These are phyloP conservation scores for Melanotaenia nigrans DNA, from an alignment of 2,797 vertebrate genomes.

Conservation along the genomic window DNA sequence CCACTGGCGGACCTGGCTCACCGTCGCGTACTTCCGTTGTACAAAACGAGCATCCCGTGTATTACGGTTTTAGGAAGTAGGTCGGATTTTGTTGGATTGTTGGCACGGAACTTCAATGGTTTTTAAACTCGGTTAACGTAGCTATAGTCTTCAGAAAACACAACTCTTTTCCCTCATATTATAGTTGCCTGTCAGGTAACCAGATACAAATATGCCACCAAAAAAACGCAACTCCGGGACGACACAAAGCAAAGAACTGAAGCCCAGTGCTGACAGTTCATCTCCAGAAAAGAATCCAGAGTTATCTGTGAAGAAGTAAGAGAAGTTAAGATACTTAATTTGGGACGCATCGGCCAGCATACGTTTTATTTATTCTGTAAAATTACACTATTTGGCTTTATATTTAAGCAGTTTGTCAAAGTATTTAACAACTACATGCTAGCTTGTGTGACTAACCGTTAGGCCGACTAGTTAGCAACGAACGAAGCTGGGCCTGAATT, in stretches of 20 bases:
- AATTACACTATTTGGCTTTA: background rate
- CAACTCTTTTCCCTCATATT: background rate
- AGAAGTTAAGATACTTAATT: background rate
- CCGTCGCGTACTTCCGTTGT: background rate
- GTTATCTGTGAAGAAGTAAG: slow-evolving; percentile 77
- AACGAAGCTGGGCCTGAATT: slow-evolving; percentile 4
- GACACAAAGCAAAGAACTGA: slow-evolving; percentile 68
- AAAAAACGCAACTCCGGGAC: slow-evolving; percentile 71
- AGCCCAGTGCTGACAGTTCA: slow-evolving; percentile 52
- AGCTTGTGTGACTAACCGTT: slow-evolving; percentile 2
- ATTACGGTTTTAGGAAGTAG: slow-evolving; percentile 63
- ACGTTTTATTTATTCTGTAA: background rate
- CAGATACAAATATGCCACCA: slow-evolving; percentile 67
- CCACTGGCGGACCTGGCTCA: rapidly evolving
- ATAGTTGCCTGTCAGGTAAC: background rate
- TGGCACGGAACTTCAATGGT: slow-evolving; percentile 55
- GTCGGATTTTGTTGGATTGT: slow-evolving; percentile 57
- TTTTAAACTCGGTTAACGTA: slow-evolving; percentile 60
- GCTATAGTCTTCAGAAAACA: background rate
- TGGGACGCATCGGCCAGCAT: rapidly evolving
- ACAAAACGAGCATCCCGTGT: slow-evolving; percentile 49
- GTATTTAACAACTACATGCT: slow-evolving; percentile 8
- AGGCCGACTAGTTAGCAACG: slow-evolving; percentile 17
- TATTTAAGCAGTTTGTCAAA: background rate
- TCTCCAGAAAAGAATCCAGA: slow-evolving; percentile 69